Evolutionary conservation across 2,113 vertebrate species (phyloP).

Genomic region (Apistogramma diplotaenia): DNA sequence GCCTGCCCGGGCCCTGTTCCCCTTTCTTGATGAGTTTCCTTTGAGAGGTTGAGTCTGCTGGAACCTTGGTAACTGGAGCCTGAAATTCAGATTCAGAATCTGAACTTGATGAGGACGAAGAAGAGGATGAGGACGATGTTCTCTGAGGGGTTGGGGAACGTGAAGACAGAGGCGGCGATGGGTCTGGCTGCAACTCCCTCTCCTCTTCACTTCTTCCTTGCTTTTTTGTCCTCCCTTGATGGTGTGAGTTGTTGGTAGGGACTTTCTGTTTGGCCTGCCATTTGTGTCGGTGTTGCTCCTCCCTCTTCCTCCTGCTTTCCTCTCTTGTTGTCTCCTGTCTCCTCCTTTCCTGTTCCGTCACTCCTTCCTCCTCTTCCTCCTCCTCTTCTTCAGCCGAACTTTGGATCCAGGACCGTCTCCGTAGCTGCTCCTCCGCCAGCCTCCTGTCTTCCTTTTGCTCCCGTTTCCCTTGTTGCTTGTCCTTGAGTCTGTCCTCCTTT

Average conservation of each 20-base stretch:
- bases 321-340: slow-evolving; percentile 49
- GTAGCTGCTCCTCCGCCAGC: slow-evolving; percentile 80
- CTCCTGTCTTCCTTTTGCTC: slow-evolving; percentile 70
- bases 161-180: slow-evolving; percentile 70
- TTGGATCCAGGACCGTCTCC: slow-evolving; percentile 73
- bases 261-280: slow-evolving; percentile 53
- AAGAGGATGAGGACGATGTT: slow-evolving; percentile 70
- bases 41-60: slow-evolving; percentile 72
- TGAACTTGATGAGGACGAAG: slow-evolving; percentile 79
- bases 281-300: slow-evolving; percentile 51
- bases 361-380: slow-evolving; percentile 67
- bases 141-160: slow-evolving; percentile 64
- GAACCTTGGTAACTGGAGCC: slow-evolving; percentile 74
- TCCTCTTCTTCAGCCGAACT: slow-evolving; percentile 74
- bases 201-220: slow-evolving; percentile 48
- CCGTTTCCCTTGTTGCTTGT: slow-evolving; percentile 37
- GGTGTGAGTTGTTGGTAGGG: slow-evolving; percentile 10
- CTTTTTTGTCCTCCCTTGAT: slow-evolving; percentile 28
- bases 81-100: slow-evolving; percentile 82
- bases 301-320: slow-evolving; percentile 60
- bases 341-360: slow-evolving; percentile 72
- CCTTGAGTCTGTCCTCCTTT: slow-evolving; percentile 43
- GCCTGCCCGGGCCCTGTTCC: slow-evolving; percentile 50
- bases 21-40: slow-evolving; percentile 63
- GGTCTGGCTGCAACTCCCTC: slow-evolving; percentile 63